Base-by-base conservation (phyloP, 64 coral and sea anemone species). In the Montipora capricornis region DNA sequence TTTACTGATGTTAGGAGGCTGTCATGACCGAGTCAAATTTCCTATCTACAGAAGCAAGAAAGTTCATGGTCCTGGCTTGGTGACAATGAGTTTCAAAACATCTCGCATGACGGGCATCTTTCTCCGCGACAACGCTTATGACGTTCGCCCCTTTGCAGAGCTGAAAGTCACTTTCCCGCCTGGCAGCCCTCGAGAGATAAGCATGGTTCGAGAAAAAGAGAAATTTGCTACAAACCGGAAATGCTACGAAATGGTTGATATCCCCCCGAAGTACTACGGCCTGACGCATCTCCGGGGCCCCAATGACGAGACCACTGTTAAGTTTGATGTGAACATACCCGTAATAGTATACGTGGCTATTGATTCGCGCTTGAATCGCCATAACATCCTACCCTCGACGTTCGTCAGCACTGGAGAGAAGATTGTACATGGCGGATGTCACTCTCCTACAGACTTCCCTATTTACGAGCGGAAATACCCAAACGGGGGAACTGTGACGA, bases 181-280 rank as follows among this genome's bases (percentile, higher is more conserved):
- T 13, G 22, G 76, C 58, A 52, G 89, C 26, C 52, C 61, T 5
- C 75, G 89, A 12, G 80, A 95, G 44, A 84, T 98, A 17, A 95
- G 96, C 80, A 98, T 92, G 84, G 90, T 98, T 0, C 78, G 93
- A 84, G 86, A 95, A 4, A 93, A 93, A 19, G 96, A 98, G 51
- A 98, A 98, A 59, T 98, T 95, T 75, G 93, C 89, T 55, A 93
- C 96, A 4, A 93, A 98, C 57, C 93, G 96, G 24, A 26, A 16
- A 1, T 98, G 93, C 61, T 95, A 98, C 44, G 49, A 47, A 19
- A 98, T 98, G 90, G 82, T 53, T 3, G 93, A 98, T 75, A 83
- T 98, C 10, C 93, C 96, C 4, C 93, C 96, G 37, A 95, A 80
- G 53, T 98, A 81, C 61, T 89, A 98, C 80, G 96, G 96, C 24